These are phyloP conservation scores for Myiozetetes cayanensis DNA, from an alignment of 2,113 vertebrate species.

Conservation along the genomic window DNA sequence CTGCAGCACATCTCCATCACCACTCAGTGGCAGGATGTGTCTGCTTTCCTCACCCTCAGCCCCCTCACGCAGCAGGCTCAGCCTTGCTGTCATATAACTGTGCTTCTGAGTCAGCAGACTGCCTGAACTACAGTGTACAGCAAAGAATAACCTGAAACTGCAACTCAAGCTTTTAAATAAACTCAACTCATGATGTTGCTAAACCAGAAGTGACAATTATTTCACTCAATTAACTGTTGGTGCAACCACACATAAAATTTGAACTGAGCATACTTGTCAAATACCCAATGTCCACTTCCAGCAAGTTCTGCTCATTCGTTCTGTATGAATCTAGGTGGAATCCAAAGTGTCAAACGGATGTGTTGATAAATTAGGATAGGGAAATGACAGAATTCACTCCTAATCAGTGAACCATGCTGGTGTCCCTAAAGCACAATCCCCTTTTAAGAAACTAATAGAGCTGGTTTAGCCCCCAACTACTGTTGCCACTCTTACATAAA, in stretches of 20 bases:
- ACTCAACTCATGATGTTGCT: fast-evolving
- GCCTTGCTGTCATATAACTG: not conserved
- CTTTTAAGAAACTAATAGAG: not conserved
- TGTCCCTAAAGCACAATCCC: not conserved
- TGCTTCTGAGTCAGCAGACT: not conserved
- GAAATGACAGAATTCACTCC: not conserved
- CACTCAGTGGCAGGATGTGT: conserved; percentile 18
- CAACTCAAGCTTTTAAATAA: not conserved
- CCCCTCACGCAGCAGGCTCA: not conserved
- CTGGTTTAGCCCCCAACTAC: not conserved
- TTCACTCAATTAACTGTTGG: not conserved
- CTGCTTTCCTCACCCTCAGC: not conserved
- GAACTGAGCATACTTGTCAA: not conserved
- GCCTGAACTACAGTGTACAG: not conserved
- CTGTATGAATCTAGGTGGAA: not conserved
- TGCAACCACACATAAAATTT: not conserved
- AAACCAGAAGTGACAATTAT: not conserved
- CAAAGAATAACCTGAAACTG: not conserved
- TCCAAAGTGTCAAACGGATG: not conserved
- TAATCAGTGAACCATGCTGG: not conserved
- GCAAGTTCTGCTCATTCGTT: not conserved
- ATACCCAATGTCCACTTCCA: not conserved
- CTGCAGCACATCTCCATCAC: conserved; percentile 6
- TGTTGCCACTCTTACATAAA: not conserved
- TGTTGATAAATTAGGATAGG: not conserved